Percentiles rank a stretch among this genome's conserved stretches.
These are phyloP conservation scores for Phataginus tricuspis DNA, from an alignment of 2,797 vertebrate species.

Conservation along the genomic window DNA sequence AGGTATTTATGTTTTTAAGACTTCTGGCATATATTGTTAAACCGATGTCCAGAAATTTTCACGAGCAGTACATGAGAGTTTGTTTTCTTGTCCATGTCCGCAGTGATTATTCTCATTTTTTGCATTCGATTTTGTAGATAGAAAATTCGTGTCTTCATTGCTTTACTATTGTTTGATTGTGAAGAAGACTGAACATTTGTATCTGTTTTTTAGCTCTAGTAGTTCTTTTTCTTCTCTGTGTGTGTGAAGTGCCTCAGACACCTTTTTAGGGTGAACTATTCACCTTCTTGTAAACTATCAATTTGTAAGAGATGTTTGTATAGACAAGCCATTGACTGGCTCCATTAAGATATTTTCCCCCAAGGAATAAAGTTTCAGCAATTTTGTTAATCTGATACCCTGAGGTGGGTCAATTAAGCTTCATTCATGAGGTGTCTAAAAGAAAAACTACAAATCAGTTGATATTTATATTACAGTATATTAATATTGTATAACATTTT, in stretches of 20 bases:
- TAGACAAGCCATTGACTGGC: background rate
- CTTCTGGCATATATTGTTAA: background rate
- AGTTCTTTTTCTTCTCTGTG: slow-evolving; percentile 31
- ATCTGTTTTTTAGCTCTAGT: background rate
- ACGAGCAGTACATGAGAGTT: background rate
- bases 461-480: background rate
- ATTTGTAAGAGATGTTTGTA: background rate
- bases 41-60: background rate
- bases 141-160: background rate
- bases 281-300: slow-evolving; percentile 3
- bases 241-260: background rate
- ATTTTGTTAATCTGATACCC: background rate
- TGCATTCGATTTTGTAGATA: background rate
- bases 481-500: too few species aligned
- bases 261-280: background rate
- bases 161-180: slow-evolving; percentile 31
- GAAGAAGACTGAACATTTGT: slow-evolving; percentile 2
- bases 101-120: background rate
- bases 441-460: slow-evolving; percentile 41
- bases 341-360: background rate
- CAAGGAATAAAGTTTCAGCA: background rate
- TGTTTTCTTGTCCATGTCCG: background rate
- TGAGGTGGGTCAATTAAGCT: background rate
- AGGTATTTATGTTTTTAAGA: slow-evolving; percentile 28
- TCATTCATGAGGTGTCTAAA: background rate